Evolutionary conservation across 2,888 invertebrate genomes (phyloP).

Genomic region (Hydroisotoma schaefferi): DNA sequence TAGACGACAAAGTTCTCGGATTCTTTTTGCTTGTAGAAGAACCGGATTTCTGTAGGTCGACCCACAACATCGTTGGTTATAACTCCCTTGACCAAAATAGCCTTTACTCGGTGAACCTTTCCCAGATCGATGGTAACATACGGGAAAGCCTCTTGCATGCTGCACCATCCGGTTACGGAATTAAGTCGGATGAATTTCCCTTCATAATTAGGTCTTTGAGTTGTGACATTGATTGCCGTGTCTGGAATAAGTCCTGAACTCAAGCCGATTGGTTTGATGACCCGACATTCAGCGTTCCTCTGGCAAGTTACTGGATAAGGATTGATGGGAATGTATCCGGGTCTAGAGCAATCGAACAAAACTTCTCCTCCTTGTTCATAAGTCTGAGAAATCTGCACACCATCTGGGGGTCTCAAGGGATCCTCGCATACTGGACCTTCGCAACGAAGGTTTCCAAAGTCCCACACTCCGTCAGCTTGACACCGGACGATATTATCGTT

Average conservation of each 20-base stretch:
- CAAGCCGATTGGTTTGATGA: conserved; percentile 84
- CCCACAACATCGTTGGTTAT: conserved; percentile 93
- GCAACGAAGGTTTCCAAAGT: conserved; percentile 91
- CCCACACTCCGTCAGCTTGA: conserved; percentile 91
- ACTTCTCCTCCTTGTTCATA: conserved; percentile 77
- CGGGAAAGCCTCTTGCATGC: conserved; percentile 93
- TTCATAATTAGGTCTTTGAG: conserved; percentile 85
- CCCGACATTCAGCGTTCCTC: conserved; percentile 88
- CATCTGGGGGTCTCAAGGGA: conserved; percentile 90
- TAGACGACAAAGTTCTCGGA: conserved; percentile 93
- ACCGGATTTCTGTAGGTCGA: conserved; percentile 90
- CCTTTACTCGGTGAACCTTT: conserved; percentile 85
- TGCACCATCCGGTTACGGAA: conserved; percentile 94
- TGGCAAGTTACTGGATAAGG: conserved; percentile 85
- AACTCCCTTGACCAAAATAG: conserved; percentile 88
- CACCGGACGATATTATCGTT: conserved; percentile 90
- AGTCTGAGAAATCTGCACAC: conserved; percentile 70
- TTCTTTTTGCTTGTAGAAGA: conserved; percentile 94
- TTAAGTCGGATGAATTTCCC: conserved; percentile 82
- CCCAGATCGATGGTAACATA: conserved; percentile 94
- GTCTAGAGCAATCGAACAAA: conserved; percentile 80
- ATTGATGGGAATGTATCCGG: conserved; percentile 88
- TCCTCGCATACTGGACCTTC: conserved; percentile 97
- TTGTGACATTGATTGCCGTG: conserved; percentile 91
- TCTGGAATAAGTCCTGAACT: conserved; percentile 90